A percentile compares a stretch with the other conserved stretches of the same genome.
Conservation (phyloP, 2,113 vertebrate genomes). For the Puffinus mauretanicus region DNA sequence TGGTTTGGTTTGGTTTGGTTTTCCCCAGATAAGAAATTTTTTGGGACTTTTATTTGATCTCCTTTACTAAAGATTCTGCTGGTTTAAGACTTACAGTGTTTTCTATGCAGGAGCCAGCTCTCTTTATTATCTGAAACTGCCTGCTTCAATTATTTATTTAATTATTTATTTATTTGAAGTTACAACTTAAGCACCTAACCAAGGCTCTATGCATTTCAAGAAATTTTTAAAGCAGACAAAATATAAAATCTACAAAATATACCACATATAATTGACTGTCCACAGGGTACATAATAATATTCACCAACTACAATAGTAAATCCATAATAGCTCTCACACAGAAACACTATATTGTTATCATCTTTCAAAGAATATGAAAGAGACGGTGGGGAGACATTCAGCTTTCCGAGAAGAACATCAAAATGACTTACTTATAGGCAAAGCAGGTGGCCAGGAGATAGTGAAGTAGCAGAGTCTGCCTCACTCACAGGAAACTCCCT, state of each 20-base stretch:
- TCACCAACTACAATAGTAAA: not conserved
- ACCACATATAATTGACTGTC: not conserved
- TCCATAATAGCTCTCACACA: not conserved
- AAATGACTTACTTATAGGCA: not conserved
- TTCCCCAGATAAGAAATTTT: not conserved
- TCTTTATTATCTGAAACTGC: not conserved
- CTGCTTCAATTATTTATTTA: slow-evolving; percentile 18
- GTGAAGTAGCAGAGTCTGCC: not conserved
- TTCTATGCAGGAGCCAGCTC: not conserved
- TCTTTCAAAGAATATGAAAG: not conserved
- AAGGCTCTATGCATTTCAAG: not conserved
- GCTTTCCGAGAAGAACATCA: not conserved
- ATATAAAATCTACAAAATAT: not conserved
- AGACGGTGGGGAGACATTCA: not conserved
- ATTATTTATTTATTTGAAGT: slow-evolving; percentile 14
- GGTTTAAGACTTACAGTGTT: not conserved
- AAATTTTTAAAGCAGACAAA: slow-evolving; percentile 1
- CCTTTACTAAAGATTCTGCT: not conserved
- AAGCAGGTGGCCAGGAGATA: not conserved
- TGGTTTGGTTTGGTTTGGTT: no score
- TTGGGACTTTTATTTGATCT: not conserved
- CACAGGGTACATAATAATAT: not conserved
- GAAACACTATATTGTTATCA: not conserved
- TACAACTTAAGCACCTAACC: not conserved
- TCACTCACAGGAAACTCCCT: not conserved